A percentile compares a stretch with the other conserved stretches of the same genome.
These are phyloP conservation scores for Oceanodroma tethys DNA, from an alignment of 2,113 vertebrate species.

Conservation along the genomic window DNA sequence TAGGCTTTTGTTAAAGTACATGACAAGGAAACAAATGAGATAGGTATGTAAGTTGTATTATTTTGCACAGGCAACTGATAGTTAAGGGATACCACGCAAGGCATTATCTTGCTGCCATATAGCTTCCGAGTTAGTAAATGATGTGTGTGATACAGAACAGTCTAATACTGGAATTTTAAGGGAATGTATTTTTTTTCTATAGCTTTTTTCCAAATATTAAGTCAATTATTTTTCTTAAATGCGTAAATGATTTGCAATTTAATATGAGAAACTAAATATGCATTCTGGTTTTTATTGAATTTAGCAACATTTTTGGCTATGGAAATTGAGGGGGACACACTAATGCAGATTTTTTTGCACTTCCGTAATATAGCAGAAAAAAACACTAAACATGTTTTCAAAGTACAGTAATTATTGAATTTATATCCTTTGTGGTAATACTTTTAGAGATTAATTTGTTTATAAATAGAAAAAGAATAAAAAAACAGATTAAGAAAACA, in stretches of 20 bases:
- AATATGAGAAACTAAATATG: background rate
- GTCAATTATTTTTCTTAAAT: background rate
- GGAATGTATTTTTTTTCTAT: background rate
- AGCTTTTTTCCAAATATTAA: background rate
- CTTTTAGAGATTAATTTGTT: background rate
- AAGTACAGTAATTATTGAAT: background rate
- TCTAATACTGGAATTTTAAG: background rate
- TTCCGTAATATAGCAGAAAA: background rate
- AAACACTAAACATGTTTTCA: background rate
- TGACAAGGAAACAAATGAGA: background rate
- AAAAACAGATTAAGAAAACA: background rate
- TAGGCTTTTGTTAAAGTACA: background rate
- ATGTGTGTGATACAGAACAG: background rate
- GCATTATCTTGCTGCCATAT: background rate
- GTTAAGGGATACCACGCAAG: background rate
- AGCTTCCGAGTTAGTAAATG: background rate
- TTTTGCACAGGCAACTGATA: background rate
- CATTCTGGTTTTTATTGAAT: background rate
- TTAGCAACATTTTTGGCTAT: background rate
- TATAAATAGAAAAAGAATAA: background rate
- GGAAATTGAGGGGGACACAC: background rate
- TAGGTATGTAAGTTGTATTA: background rate
- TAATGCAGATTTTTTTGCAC: background rate
- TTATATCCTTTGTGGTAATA: background rate
- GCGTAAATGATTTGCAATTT: background rate